Base-by-base conservation (phyloP, 1,140 invertebrate species). In the Copidosoma floridanum region DNA sequence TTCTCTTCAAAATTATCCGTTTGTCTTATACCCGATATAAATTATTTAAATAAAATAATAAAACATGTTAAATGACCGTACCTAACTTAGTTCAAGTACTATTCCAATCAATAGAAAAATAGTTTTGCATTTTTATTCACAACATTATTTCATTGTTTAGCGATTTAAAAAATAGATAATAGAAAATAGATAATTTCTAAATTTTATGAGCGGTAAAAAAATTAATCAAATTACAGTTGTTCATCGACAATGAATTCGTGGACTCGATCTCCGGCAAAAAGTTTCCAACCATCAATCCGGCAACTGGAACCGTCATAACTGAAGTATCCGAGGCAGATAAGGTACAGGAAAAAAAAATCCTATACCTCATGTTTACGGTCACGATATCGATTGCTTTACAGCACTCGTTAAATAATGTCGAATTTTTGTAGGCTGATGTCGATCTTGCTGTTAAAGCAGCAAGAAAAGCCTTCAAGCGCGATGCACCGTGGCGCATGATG, bases 191-290 rank as follows among this genome's bases (percentile, higher is more conserved):
- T 35, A 8, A 8, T 35, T 35, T 35, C 14, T 14, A 35, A 14
- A 6, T 35, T 35, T 14, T 6, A 35, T 8, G 32, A 35, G 32
- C 32, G 32, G 32, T 35, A 35, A 35, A 35, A 35, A 12, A n/a
- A n/a, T 41, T 41, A n/a, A 12, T 41, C 82, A n/a, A n/a, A n/a
- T 82, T 86, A 35, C 69, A 96, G 93, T 78, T 95, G 12, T 97
- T 97, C 71, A 96, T 97, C 71, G 93, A 96, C 81, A 96, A 96
- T 77, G 89, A 94, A 75, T 97, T 91, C 80, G 89, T 93, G 40
- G 86, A 95, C 72, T 83, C 93, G 2, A 81, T 83, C 0, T 90
- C 84, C 64, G 83, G 84, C 59, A 89, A 89, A 72, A 89, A 83
- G 55, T 91, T 89, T 75, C 71, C 83, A 10, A 87, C 86, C 0